Evolutionary conservation across 2,113 vertebrate genomes (phyloP).

Genomic region (Gnathonemus echidnorhynchus): DNA sequence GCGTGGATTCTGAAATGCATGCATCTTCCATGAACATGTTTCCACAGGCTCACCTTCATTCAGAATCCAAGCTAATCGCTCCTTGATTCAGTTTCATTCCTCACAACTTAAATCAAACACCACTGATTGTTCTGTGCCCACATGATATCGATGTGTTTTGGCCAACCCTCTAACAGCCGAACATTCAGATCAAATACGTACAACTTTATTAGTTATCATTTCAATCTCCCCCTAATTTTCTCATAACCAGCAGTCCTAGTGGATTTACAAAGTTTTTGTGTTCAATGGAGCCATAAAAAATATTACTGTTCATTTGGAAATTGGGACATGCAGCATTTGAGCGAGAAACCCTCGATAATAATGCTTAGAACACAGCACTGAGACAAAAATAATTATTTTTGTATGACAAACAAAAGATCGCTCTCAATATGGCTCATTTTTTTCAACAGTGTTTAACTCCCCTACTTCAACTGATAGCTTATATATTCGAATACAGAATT

Average conservation of each 20-base stretch:
- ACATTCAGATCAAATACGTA: background rate
- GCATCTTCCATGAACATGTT: background rate
- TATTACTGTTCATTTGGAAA: background rate
- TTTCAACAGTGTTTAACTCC: background rate
- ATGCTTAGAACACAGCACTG: background rate
- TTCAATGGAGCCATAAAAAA: conserved; percentile 1
- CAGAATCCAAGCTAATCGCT: background rate
- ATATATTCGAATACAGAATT: background rate
- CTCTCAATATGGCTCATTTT: background rate
- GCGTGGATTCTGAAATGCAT: background rate
- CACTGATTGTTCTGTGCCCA: background rate
- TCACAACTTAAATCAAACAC: background rate
- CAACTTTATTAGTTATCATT: background rate
- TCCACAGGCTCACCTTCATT: background rate
- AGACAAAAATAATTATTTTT: background rate
- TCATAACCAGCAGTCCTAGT: background rate
- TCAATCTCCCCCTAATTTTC: background rate
- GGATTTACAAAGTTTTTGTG: background rate
- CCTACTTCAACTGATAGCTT: background rate
- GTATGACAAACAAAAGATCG: background rate
- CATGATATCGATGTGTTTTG: background rate
- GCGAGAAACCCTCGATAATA: background rate
- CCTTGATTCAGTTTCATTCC: background rate
- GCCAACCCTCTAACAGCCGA: background rate
- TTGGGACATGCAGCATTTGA: background rate